Percentiles rank a stretch among this genome's conserved stretches.
Conservation (phyloP, 2,113 vertebrate species). For the Lamprologus tigripictilis region DNA sequence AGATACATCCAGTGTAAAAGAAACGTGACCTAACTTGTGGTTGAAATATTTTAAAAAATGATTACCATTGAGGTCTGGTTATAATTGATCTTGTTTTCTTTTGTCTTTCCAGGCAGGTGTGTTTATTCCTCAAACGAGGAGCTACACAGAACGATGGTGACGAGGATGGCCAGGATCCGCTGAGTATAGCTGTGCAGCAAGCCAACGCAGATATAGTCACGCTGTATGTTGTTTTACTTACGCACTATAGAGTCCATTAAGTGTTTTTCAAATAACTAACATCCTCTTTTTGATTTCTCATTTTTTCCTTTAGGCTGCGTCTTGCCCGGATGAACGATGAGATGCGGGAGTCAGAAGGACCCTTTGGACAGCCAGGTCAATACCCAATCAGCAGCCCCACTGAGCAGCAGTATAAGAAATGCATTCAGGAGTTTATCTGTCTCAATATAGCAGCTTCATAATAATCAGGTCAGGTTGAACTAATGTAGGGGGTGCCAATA, state of each 20-base stretch:
- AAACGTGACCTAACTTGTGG: background rate
- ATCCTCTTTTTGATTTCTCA: background rate
- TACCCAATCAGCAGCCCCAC: slow-evolving; percentile 90
- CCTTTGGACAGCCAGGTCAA: slow-evolving; percentile 85
- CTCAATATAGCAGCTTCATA: slow-evolving; percentile 90
- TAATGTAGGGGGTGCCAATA: slow-evolving; percentile 8
- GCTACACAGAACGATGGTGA: slow-evolving; percentile 86
- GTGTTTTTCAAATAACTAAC: background rate
- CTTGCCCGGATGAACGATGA: slow-evolving; percentile 96
- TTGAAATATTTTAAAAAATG: fast-evolving
- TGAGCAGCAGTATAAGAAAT: slow-evolving; percentile 93
- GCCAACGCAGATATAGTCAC: slow-evolving; percentile 97
- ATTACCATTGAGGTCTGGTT: background rate
- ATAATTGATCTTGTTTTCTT: background rate
- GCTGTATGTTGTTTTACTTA: slow-evolving; percentile 70
- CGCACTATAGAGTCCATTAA: background rate
- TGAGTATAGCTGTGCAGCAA: slow-evolving; percentile 89
- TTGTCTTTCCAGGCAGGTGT: slow-evolving; percentile 82
- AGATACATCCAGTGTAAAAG: background rate
- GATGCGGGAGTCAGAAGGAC: slow-evolving; percentile 92
- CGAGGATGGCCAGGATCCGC: slow-evolving; percentile 85
- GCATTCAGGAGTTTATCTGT: slow-evolving; percentile 98
- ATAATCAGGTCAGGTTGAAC: background rate
- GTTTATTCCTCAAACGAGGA: slow-evolving; percentile 91
- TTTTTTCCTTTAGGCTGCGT: slow-evolving; percentile 75